Evolutionary conservation across 2,888 invertebrate genomes (phyloP).

Genomic region (Hyalella azteca): DNA sequence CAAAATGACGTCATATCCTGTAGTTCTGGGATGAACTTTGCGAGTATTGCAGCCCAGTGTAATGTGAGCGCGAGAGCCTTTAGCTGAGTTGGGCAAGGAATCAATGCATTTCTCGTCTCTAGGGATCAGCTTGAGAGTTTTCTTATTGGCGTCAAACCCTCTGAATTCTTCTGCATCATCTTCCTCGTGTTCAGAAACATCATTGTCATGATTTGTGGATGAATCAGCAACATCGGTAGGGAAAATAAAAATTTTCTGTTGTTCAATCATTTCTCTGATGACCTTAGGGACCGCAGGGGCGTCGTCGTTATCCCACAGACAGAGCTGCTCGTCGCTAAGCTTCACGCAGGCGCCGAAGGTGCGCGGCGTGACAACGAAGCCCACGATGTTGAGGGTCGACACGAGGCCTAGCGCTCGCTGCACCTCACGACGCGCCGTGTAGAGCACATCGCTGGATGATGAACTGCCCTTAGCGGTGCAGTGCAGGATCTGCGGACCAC

Average conservation of each 20-base stretch:
- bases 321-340: slow-evolving; percentile 60
- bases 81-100: slow-evolving; percentile 53
- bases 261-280: neutral
- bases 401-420: slow-evolving; percentile 59
- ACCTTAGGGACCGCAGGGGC: slow-evolving; percentile 39
- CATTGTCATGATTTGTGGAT: neutral
- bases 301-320: slow-evolving; percentile 61
- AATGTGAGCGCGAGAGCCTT: slow-evolving; percentile 60
- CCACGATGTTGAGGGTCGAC: slow-evolving; percentile 60
- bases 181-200: neutral
- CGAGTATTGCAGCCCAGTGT: slow-evolving; percentile 60
- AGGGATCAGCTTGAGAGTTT: neutral
- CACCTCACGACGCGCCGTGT: slow-evolving; percentile 39
- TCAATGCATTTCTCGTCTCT: slow-evolving; percentile 30
- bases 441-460: slow-evolving; percentile 45
- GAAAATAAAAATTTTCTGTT: neutral
- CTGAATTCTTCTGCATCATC: neutral
- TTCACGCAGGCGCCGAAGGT: slow-evolving; percentile 62
- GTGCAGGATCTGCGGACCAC: slow-evolving; percentile 59
- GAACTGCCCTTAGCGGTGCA: slow-evolving; percentile 61
- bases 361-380: slow-evolving; percentile 61
- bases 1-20: slow-evolving; percentile 61
- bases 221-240: neutral
- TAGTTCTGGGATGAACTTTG: slow-evolving; percentile 59
- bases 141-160: neutral